Evolutionary conservation across 2,797 vertebrate species (phyloP).

Genomic region (Rhinatrema bivittatum): DNA sequence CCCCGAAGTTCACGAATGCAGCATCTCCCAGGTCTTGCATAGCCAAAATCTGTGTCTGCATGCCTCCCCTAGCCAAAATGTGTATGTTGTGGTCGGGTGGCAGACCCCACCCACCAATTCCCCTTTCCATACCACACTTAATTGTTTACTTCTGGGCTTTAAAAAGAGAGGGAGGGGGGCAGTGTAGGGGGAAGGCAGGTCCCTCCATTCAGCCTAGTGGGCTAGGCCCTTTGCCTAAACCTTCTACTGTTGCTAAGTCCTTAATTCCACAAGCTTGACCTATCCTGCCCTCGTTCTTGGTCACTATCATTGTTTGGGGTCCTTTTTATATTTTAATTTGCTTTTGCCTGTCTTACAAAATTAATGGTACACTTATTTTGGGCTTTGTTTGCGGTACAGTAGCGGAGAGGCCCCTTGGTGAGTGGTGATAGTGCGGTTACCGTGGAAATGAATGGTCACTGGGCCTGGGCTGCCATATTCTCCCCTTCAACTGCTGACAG

Average conservation of each 20-base stretch:
- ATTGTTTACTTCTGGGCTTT: too few relatives aligned
- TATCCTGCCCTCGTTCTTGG: slow-evolving; percentile 14
- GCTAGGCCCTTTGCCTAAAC: slow-evolving; percentile 5
- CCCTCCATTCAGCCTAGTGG: background rate
- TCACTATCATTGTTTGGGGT: slow-evolving; percentile 39
- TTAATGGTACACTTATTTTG: slow-evolving; percentile 29
- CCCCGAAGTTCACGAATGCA: too few relatives aligned
- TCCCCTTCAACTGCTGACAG: slow-evolving; percentile 63
- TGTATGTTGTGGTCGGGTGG: too few relatives aligned
- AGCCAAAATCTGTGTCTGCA: background rate
- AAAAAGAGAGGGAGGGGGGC: background rate
- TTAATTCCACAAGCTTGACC: slow-evolving; percentile 36
- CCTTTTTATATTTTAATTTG: slow-evolving; percentile 61
- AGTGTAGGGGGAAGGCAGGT: background rate
- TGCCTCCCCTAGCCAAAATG: background rate
- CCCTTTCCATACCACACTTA: background rate
- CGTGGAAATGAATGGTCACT: slow-evolving; percentile 63
- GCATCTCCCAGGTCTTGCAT: background rate
- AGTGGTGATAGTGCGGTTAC: slow-evolving; percentile 54
- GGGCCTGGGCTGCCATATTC: slow-evolving; percentile 28
- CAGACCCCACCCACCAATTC: too few relatives aligned
- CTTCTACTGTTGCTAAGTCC: slow-evolving; percentile 25
- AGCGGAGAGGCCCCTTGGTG: slow-evolving; percentile 37
- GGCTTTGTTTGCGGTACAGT: slow-evolving; percentile 50
- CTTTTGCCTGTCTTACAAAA: slow-evolving; percentile 49